Percentiles rank a stretch among this genome's conserved stretches.
Conservation (phyloP, 1,140 invertebrate genomes). For the Agraylea sexmaculata region DNA sequence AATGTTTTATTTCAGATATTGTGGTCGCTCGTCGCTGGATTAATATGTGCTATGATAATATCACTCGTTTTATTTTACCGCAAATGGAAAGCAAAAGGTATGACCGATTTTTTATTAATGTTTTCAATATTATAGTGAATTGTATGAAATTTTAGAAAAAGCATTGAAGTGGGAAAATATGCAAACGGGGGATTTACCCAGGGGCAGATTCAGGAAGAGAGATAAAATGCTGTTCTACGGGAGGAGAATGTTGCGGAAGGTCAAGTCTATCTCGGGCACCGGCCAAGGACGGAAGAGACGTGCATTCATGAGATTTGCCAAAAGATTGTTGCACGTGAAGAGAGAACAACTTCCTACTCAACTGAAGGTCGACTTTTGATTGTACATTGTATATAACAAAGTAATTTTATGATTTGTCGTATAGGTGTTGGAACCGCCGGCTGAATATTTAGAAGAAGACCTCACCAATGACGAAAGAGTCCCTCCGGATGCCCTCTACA, state of each 20-base stretch:
- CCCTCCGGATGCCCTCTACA: constrained; percentile 87
- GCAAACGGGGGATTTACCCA: constrained; percentile 28
- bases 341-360: constrained; percentile 69
- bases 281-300: constrained; percentile 75
- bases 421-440: constrained; percentile 79
- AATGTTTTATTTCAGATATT: constrained; percentile 33
- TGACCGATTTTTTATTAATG: constrained; percentile 3
- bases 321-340: constrained; percentile 65
- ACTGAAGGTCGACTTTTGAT: too few relatives aligned
- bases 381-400: too few relatives aligned
- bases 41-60: constrained; percentile 30
- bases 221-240: constrained; percentile 97
- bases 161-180: constrained; percentile 20
- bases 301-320: constrained; percentile 79
- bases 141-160: constrained; percentile 22
- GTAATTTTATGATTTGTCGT: too few relatives aligned
- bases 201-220: constrained; percentile 79
- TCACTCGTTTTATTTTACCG: constrained; percentile 35
- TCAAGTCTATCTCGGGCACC: constrained; percentile 70
- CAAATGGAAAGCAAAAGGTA: constrained; percentile 36
- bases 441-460: constrained; percentile 91
- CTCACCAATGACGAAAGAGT: constrained; percentile 71
- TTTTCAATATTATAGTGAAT: constrained; percentile 1
- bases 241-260: constrained; percentile 88
- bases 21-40: constrained; percentile 34